Conservation (phyloP, 2,113 vertebrate species). For the Potamarius usumacintae region DNA sequence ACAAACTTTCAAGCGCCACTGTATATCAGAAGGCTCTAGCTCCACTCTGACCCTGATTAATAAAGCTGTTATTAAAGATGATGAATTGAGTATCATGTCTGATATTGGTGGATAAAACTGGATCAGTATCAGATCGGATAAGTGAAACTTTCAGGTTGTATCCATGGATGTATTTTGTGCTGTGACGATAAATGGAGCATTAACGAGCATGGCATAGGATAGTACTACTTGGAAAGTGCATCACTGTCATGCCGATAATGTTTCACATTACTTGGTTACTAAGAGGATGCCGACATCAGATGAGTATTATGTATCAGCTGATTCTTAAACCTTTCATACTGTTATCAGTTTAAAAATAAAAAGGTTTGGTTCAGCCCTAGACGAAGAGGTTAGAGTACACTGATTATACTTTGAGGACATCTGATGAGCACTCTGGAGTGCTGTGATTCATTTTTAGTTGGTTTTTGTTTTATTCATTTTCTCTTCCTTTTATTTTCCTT, state of each 20-base stretch:
- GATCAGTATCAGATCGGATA: not conserved
- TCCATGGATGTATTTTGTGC: not conserved
- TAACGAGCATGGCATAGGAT: not conserved
- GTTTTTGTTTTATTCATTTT: not conserved
- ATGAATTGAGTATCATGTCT: not conserved
- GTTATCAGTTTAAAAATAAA: not conserved
- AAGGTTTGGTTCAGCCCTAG: not conserved
- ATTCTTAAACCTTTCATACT: not conserved
- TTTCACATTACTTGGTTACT: not conserved
- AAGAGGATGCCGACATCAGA: not conserved
- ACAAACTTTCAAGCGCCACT: no score
- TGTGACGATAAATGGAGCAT: not conserved
- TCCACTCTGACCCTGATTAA: not conserved
- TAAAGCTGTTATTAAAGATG: not conserved
- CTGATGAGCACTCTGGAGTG: not conserved
- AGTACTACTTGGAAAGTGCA: not conserved
- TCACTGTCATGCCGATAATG: not conserved
- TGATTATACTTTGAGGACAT: not conserved
- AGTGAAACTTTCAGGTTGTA: not conserved
- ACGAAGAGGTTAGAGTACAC: not conserved
- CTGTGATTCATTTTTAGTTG: no score
- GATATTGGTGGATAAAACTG: not conserved
- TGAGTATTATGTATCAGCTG: not conserved
- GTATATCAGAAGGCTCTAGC: not conserved
- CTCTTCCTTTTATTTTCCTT: not conserved